These are phyloP conservation scores for Drosophila lutescens DNA, from an alignment of 2,888 invertebrate species.

Conservation along the genomic window DNA sequence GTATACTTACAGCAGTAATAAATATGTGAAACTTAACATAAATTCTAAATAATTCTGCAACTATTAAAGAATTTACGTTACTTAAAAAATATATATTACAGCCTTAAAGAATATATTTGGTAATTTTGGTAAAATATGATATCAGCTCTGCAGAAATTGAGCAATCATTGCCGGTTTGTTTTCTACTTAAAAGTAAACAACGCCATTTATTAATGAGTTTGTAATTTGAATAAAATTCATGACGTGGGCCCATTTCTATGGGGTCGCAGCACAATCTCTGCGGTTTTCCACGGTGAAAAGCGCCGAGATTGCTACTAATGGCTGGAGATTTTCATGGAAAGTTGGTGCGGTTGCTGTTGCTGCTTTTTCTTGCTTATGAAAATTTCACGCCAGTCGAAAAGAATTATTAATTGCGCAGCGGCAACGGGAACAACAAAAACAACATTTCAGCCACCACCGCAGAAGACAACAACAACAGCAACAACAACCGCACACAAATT, in stretches of 20 bases:
- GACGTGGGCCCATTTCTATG: constrained; percentile 65
- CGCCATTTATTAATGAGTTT: constrained; percentile 48
- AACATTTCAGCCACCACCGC: constrained; percentile 43
- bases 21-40: not conserved
- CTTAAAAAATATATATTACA: no score
- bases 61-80: no score
- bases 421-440: constrained; percentile 52
- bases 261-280: constrained; percentile 57
- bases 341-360: constrained; percentile 65
- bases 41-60: no score
- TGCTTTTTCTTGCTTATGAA: constrained; percentile 57
- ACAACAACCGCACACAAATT: constrained; percentile 57
- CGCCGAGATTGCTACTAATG: constrained; percentile 48
- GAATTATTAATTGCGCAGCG: constrained; percentile 79
- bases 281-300: constrained; percentile 57
- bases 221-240: constrained; percentile 66
- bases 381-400: constrained; percentile 76
- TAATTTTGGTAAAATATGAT: no score
- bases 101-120: no score
- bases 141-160: constrained; percentile 12
- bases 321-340: constrained; percentile 72
- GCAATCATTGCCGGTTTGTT: constrained; percentile 25
- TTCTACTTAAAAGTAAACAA: constrained; percentile 21
- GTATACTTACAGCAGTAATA: not conserved
- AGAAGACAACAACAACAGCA: constrained; percentile 50